Evolutionary conservation across 2,888 invertebrate genomes (phyloP).

Genomic region (Argynnis bischoffii): DNA sequence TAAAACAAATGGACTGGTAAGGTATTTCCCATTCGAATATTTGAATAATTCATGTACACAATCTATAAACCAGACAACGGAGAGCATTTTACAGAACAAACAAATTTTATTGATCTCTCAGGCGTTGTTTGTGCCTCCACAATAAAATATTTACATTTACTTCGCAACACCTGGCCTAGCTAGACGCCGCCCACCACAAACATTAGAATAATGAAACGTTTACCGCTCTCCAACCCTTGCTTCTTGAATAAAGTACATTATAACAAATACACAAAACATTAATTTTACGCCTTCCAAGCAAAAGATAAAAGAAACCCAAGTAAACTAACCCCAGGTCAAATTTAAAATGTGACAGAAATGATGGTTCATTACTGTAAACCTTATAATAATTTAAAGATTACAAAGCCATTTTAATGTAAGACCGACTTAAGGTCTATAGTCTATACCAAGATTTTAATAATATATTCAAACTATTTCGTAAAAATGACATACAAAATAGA

Average conservation of each 20-base stretch:
- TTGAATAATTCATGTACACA: constrained; percentile 80
- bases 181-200: constrained; percentile 62
- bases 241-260: constrained; percentile 63
- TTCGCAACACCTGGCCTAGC: constrained; percentile 73
- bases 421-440: background rate
- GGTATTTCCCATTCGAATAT: constrained; percentile 65
- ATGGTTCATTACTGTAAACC: constrained; percentile 9
- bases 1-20: constrained; percentile 72
- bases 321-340: constrained; percentile 12
- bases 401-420: background rate
- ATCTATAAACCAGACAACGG: constrained; percentile 78
- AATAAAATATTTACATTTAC: constrained; percentile 82
- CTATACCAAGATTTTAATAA: background rate
- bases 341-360: constrained; percentile 18
- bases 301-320: constrained; percentile 21
- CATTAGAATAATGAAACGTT: constrained; percentile 78
- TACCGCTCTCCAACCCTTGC: constrained; percentile 55
- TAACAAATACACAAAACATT: constrained; percentile 32
- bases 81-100: constrained; percentile 80
- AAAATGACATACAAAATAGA: too few relatives aligned
- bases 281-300: constrained; percentile 24
- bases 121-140: constrained; percentile 77
- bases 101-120: constrained; percentile 82
- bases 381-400: constrained; percentile 13
- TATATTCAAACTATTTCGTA: background rate